Evolutionary conservation across 1,140 invertebrate species (phyloP).

Genomic region (Samia ricini): DNA sequence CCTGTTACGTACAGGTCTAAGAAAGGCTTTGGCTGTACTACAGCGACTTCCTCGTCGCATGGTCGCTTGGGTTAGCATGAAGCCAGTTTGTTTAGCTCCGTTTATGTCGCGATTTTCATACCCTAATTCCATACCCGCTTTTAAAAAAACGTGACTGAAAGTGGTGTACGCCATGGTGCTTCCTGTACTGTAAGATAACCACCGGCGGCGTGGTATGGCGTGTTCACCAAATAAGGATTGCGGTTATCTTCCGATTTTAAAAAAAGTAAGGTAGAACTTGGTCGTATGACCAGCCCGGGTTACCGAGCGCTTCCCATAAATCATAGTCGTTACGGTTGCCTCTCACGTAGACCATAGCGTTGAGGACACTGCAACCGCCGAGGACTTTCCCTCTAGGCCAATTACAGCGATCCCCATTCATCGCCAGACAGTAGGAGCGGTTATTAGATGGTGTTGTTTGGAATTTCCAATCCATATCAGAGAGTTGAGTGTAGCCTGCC

Average conservation of each 20-base stretch:
- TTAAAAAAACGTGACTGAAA: conserved; percentile 89
- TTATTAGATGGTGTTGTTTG: conserved; percentile 89
- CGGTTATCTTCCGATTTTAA: conserved; percentile 92
- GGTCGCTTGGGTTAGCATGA: conserved; percentile 91
- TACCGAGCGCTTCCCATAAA: conserved; percentile 91
- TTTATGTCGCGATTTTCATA: conserved; percentile 90
- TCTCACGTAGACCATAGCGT: conserved; percentile 97
- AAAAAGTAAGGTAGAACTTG: conserved; percentile 93
- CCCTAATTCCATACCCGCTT: conserved; percentile 88
- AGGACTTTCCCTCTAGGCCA: conserved; percentile 93
- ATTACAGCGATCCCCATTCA: conserved; percentile 90
- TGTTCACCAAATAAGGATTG: conserved; percentile 87
- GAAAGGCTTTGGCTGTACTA: conserved; percentile 92
- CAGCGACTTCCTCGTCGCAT: conserved; percentile 91
- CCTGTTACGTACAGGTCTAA: conserved; percentile 87
- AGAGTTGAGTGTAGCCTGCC: conserved; percentile 86
- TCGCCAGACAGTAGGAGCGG: conserved; percentile 87
- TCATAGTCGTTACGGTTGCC: conserved; percentile 96
- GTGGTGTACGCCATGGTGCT: conserved; percentile 87
- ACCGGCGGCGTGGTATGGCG: conserved; percentile 86
- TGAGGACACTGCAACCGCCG: conserved; percentile 96
- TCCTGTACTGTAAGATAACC: conserved; percentile 92
- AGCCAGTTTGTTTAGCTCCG: conserved; percentile 89
- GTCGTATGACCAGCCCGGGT: conserved; percentile 93
- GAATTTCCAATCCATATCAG: conserved; percentile 95